A percentile compares a stretch with the other conserved stretches of the same genome.
Conservation (phyloP, 2,113 vertebrate genomes). For the Pristiophorus japonicus region DNA sequence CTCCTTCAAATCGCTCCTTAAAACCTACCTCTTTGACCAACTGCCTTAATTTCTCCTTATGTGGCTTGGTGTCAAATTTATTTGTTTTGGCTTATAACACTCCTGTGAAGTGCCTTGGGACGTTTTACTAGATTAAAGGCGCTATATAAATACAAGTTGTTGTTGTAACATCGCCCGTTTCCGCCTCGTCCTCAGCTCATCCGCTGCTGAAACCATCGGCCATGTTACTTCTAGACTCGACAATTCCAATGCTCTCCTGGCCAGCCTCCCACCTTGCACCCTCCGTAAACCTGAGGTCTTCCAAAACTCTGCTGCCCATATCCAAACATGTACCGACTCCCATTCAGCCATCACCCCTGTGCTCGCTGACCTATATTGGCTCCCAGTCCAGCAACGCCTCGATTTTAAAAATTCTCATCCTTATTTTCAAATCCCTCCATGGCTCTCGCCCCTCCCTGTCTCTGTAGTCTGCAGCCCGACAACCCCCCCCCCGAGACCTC, state of each 20-base stretch:
- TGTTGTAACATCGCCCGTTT: neutral
- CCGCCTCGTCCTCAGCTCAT: neutral
- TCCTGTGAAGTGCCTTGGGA: no score
- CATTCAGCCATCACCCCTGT: neutral
- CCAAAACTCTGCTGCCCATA: neutral
- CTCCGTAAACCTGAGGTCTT: neutral
- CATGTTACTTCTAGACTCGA: neutral
- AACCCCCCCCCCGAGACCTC: neutral
- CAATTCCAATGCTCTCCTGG: neutral
- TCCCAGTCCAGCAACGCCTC: no score
- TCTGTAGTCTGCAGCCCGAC: neutral
- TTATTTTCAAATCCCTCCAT: neutral
- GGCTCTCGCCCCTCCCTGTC: neutral
- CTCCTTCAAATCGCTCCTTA: no score
- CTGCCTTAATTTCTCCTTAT: no score
- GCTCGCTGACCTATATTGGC: no score
- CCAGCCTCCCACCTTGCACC: neutral
- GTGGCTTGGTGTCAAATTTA: no score
- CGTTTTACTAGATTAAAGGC: no score
- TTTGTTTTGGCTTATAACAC: no score
- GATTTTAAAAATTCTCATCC: no score
- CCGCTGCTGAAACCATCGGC: neutral
- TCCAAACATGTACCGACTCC: no score
- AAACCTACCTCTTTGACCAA: no score
- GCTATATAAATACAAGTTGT: no score